Percentiles rank a stretch among this genome's conserved stretches.
Evolutionary conservation across 2,113 vertebrate species (phyloP).

Genomic region (Gobius niger): DNA sequence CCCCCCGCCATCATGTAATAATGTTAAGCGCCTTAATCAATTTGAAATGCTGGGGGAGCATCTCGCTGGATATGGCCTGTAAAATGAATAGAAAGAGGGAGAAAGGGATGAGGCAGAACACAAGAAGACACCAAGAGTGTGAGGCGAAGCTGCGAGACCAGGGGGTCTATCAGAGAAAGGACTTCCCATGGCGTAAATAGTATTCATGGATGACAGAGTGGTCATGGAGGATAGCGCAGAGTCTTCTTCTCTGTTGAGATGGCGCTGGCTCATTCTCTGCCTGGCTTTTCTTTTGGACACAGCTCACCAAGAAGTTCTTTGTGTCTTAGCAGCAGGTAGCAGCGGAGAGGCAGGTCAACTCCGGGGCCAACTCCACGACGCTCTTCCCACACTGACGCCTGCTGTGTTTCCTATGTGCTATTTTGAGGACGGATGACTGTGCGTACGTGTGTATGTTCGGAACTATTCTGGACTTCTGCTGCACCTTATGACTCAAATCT

Average conservation of each 20-base stretch:
- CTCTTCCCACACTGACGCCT: slow-evolving; percentile 59
- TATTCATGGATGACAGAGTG: slow-evolving; percentile 79
- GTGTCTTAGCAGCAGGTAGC: slow-evolving; percentile 78
- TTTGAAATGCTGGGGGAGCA: slow-evolving; percentile 79
- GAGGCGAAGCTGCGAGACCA: slow-evolving; percentile 36
- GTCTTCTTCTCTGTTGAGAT: slow-evolving; percentile 66
- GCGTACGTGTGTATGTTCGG: neutral
- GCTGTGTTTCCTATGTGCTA: slow-evolving; percentile 65
- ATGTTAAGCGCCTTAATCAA: slow-evolving; percentile 80
- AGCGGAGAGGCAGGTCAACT: slow-evolving; percentile 79
- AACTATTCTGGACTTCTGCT: slow-evolving; percentile 8
- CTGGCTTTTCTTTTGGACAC: slow-evolving; percentile 70
- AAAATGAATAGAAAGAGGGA: slow-evolving; percentile 53
- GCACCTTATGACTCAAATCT: neutral
- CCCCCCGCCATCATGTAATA: slow-evolving; percentile 76
- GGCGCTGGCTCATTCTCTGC: slow-evolving; percentile 75
- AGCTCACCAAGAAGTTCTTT: slow-evolving; percentile 65
- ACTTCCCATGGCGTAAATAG: slow-evolving; percentile 73
- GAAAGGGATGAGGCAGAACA: slow-evolving; percentile 61
- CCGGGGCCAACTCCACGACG: slow-evolving; percentile 53
- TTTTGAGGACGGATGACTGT: slow-evolving; percentile 37
- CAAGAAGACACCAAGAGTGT: slow-evolving; percentile 44
- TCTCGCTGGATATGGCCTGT: slow-evolving; percentile 71
- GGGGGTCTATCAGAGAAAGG: slow-evolving; percentile 72
- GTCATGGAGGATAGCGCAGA: slow-evolving; percentile 70